These are phyloP conservation scores for Grapholita molesta DNA, from an alignment of 1,140 invertebrate genomes.

Conservation along the genomic window DNA sequence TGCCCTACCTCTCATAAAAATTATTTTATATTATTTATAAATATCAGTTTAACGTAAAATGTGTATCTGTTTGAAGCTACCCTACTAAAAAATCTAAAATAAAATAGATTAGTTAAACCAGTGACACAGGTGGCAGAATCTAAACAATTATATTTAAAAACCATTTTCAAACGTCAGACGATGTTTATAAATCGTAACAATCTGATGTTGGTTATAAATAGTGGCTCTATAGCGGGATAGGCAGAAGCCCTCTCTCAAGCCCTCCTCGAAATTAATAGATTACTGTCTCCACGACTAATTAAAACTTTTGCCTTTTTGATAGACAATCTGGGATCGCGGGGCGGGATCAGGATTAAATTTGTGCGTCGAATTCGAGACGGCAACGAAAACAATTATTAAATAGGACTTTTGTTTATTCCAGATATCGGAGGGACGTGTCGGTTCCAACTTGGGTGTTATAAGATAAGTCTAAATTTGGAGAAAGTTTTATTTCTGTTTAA, in stretches of 20 bases:
- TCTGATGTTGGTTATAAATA: constrained; percentile 5
- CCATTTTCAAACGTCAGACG: neutral
- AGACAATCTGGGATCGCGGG: constrained; percentile 1
- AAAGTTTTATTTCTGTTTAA: neutral
- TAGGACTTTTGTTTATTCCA: constrained; percentile 16
- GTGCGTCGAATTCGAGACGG: constrained; percentile 11
- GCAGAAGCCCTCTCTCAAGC: too few relatives aligned
- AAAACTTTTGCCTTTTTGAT: constrained; percentile 17
- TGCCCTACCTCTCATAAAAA: too few relatives aligned
- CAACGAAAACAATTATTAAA: constrained; percentile 14
- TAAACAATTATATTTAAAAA: too few relatives aligned
- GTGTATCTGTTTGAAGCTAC: too few relatives aligned
- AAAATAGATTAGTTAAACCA: too few relatives aligned
- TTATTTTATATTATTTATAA: too few relatives aligned
- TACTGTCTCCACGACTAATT: constrained; percentile 6
- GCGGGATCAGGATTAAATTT: constrained; percentile 9
- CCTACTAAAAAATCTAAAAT: too few relatives aligned
- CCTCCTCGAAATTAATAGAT: constrained; percentile 8
- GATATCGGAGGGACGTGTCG: neutral
- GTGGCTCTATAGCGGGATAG: neutral
- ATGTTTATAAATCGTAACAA: neutral
- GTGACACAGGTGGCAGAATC: too few relatives aligned
- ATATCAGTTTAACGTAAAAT: too few relatives aligned
- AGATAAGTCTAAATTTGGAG: neutral
- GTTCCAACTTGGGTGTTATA: neutral